A percentile compares a stretch with the other conserved stretches of the same genome.
Conservation (phyloP, 2,113 vertebrate species). For the Eubucco bourcierii region DNA sequence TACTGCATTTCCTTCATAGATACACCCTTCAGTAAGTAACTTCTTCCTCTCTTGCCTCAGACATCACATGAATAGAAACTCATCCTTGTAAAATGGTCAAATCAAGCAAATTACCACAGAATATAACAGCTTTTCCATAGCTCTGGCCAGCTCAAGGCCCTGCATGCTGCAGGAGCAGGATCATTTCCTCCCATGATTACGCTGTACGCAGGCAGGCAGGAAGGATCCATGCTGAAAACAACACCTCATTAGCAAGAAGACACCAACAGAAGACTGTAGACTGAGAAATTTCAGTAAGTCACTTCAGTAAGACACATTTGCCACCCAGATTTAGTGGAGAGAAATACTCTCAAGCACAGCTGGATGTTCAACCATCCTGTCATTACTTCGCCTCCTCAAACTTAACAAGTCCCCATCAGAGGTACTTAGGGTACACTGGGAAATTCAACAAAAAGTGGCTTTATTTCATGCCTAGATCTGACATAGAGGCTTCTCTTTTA, state of each 20-base stretch:
- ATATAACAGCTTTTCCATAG: slow-evolving; percentile 24
- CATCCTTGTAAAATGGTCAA: neutral
- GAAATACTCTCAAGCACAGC: slow-evolving; percentile 42
- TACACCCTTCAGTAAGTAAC: neutral
- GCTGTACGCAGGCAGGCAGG: neutral
- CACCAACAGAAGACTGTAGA: neutral
- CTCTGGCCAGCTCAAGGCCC: neutral
- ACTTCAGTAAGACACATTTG: slow-evolving; percentile 52
- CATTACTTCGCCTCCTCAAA: slow-evolving; percentile 43
- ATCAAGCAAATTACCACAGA: neutral
- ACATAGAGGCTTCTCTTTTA: slow-evolving; percentile 18
- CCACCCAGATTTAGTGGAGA: slow-evolving; percentile 40
- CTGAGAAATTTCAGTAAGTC: slow-evolving; percentile 41
- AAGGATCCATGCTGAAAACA: slow-evolving; percentile 36
- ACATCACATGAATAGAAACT: neutral
- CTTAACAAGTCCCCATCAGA: slow-evolving; percentile 20
- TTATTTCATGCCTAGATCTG: slow-evolving; percentile 23
- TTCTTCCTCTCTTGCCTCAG: neutral
- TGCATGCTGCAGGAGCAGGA: neutral
- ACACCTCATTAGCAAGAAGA: neutral
- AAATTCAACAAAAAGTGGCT: slow-evolving; percentile 25
- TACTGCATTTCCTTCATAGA: neutral
- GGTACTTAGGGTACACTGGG: slow-evolving; percentile 17
- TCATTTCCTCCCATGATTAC: neutral
- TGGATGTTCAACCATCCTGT: slow-evolving; percentile 34